phyloP scores from a whole-genome alignment of 2,888 invertebrate genomes.

The Invenusta paracnida region DNA sequence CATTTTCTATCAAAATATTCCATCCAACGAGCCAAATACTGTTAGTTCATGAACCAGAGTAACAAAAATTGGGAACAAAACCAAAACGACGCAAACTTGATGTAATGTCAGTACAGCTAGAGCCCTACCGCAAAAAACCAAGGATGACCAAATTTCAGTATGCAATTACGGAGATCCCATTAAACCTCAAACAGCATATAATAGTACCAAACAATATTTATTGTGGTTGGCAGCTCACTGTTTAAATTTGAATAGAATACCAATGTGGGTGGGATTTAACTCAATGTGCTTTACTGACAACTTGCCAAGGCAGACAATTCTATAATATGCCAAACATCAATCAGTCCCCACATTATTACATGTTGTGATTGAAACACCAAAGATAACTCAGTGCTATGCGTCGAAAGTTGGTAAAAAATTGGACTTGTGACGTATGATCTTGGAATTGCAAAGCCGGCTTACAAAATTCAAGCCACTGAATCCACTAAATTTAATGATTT shows the following conservation, averaged over 20 bases:
- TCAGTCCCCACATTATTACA: slow-evolving; percentile 43
- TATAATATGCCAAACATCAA: slow-evolving; percentile 47
- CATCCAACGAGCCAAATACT: not conserved
- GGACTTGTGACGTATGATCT: slow-evolving; percentile 46
- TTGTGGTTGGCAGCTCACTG: slow-evolving; percentile 39
- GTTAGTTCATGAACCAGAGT: too few species aligned
- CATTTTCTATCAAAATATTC: slow-evolving; percentile 41
- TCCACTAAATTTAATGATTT: slow-evolving; percentile 47
- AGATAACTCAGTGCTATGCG: slow-evolving; percentile 43
- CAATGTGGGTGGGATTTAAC: too few species aligned
- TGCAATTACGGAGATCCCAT: too few species aligned
- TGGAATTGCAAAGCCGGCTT: slow-evolving; percentile 45
- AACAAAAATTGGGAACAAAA: not conserved
- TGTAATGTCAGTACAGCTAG: not conserved
- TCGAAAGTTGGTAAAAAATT: slow-evolving; percentile 42
- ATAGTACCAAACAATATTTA: not conserved
- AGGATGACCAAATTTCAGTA: not conserved
- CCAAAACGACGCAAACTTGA: not conserved
- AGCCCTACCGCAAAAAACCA: not conserved
- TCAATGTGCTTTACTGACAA: slow-evolving; percentile 38
- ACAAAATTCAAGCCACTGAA: too few species aligned
- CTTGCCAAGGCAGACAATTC: slow-evolving; percentile 44
- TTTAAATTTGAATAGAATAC: not conserved
- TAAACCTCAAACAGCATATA: not conserved
- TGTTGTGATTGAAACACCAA: slow-evolving; percentile 45